phyloP scores from a whole-genome alignment of 2,797 vertebrate species.

The Centropyge bicolor region DNA sequence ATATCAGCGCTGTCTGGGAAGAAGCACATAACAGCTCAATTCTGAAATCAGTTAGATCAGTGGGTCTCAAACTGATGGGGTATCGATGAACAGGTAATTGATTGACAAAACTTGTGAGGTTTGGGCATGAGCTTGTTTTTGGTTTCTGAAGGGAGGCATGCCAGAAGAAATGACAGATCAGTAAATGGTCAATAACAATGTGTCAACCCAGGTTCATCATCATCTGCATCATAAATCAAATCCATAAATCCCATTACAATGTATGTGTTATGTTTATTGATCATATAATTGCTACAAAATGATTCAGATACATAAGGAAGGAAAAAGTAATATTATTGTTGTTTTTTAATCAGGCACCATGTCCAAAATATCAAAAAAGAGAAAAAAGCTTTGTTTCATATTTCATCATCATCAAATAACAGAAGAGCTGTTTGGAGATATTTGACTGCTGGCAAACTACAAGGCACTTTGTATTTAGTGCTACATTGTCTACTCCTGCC shows the following conservation, averaged over 20 bases:
- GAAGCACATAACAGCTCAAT: constrained; percentile 21
- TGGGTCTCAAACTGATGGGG: too few species aligned
- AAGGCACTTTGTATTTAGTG: constrained; percentile 34
- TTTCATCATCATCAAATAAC: too few species aligned
- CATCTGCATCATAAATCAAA: not conserved
- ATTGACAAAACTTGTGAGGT: too few species aligned
- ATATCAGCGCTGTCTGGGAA: constrained; percentile 16
- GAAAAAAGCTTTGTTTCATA: too few species aligned
- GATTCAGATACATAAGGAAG: not conserved
- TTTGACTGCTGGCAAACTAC: constrained; percentile 23
- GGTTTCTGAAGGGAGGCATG: too few species aligned
- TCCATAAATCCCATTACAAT: not conserved
- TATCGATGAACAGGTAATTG: too few species aligned
- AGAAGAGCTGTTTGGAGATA: not conserved
- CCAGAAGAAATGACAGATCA: not conserved
- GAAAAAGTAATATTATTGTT: too few species aligned
- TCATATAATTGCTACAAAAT: not conserved
- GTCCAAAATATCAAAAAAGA: too few species aligned
- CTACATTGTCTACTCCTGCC: constrained; percentile 16
- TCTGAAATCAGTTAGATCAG: not conserved
- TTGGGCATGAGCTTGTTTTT: too few species aligned
- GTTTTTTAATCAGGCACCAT: too few species aligned
- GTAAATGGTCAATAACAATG: not conserved
- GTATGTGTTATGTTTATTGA: not conserved
- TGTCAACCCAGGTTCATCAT: not conserved